Evolutionary conservation across 2,797 vertebrate species (phyloP).

Genomic region (Holocentrus rufus): DNA sequence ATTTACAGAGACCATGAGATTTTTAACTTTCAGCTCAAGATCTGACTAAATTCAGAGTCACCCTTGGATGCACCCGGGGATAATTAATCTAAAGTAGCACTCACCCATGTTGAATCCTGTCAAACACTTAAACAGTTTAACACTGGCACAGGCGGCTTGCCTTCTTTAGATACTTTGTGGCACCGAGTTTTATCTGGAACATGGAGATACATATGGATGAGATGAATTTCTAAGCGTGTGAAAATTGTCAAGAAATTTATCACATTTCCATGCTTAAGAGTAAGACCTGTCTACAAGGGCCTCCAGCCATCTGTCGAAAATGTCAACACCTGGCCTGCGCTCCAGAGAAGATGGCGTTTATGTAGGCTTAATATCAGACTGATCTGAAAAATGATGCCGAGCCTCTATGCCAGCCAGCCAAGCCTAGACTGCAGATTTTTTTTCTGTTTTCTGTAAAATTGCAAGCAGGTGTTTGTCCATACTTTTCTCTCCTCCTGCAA

Average conservation of each 20-base stretch:
- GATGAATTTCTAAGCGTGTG: conserved; percentile 36
- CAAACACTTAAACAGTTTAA: conserved; percentile 27
- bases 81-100: neutral
- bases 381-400: conserved; percentile 78
- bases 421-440: conserved; percentile 67
- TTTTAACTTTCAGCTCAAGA: neutral
- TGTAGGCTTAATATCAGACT: conserved; percentile 75
- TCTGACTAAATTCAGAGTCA: conserved; percentile 8
- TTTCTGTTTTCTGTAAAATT: conserved; percentile 78
- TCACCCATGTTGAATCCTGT: conserved; percentile 18
- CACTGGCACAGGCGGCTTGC: conserved; percentile 37
- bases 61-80: neutral
- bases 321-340: conserved; percentile 62
- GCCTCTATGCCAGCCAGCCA: conserved; percentile 72
- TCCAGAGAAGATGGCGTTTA: conserved; percentile 68
- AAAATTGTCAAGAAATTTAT: conserved; percentile 62
- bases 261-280: conserved; percentile 43
- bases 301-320: conserved; percentile 61
- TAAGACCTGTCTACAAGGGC: conserved; percentile 32
- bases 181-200: conserved; percentile 38
- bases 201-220: neutral
- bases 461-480: conserved; percentile 82
- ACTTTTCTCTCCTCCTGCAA: conserved; percentile 63
- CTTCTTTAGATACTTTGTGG: conserved; percentile 39
- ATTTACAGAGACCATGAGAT: conserved; percentile 2